phyloP scores from a whole-genome alignment of 1,140 invertebrate genomes.

The Aradophagus sp. region DNA sequence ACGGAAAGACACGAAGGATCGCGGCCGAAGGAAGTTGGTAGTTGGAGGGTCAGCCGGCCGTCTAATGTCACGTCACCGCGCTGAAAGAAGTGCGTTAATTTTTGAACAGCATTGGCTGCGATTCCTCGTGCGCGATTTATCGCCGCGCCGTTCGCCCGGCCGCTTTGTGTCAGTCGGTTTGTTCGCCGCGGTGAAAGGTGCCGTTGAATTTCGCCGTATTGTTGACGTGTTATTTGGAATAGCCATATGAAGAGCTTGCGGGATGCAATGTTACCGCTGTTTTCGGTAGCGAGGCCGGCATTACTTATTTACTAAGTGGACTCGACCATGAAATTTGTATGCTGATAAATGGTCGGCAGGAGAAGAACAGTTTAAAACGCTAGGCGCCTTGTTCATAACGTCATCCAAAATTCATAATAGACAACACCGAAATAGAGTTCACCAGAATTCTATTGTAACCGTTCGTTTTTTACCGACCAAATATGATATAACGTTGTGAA shows the following conservation, averaged over 20 bases:
- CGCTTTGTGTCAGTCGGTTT: too few species aligned
- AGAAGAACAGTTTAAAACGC: slow-evolving; percentile 6
- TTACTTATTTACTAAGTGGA: slow-evolving; percentile 24
- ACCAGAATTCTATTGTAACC: too few species aligned
- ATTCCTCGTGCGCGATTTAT: slow-evolving; percentile 39
- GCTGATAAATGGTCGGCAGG: slow-evolving; percentile 24
- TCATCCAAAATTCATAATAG: too few species aligned
- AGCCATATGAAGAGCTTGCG: slow-evolving; percentile 10
- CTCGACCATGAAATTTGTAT: slow-evolving; percentile 24
- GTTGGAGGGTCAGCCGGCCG: slow-evolving; percentile 27
- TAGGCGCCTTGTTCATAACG: background rate
- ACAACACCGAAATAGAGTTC: too few species aligned
- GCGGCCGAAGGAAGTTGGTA: slow-evolving; percentile 31
- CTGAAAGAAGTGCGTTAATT: slow-evolving; percentile 48
- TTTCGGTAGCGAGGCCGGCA: slow-evolving; percentile 1
- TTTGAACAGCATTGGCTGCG: slow-evolving; percentile 43
- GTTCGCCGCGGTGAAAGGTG: slow-evolving; percentile 18
- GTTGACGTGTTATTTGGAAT: slow-evolving; percentile 20
- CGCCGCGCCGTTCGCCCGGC: slow-evolving; percentile 13
- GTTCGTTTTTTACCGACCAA: too few species aligned
- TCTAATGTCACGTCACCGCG: slow-evolving; percentile 44
- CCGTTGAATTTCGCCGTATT: slow-evolving; percentile 5
- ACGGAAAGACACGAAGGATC: slow-evolving; percentile 9
- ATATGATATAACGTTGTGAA: too few species aligned
- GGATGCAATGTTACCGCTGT: slow-evolving; percentile 23